phyloP scores from a whole-genome alignment of 2,888 invertebrate genomes.

The Balanococcus diminutus region DNA sequence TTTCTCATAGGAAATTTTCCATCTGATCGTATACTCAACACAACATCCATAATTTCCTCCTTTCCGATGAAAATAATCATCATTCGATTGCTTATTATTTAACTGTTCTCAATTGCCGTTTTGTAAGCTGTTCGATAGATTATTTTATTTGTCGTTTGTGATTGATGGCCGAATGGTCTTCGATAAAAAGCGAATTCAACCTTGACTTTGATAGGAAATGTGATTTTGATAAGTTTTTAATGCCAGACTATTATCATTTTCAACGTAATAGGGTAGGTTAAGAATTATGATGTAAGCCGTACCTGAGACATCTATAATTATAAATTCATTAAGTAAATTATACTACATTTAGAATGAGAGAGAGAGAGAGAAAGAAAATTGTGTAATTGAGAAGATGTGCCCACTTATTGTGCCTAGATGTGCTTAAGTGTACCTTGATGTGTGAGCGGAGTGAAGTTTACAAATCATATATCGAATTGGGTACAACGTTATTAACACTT shows the following conservation, averaged over 20 bases:
- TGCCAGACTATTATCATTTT: neutral
- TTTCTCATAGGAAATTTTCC: constrained; percentile 31
- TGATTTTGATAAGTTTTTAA: neutral
- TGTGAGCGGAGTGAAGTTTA: neutral
- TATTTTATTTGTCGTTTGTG: neutral
- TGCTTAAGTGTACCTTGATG: neutral
- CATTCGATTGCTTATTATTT: constrained; percentile 29
- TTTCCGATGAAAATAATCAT: constrained; percentile 20
- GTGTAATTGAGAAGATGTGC: neutral
- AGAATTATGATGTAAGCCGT: neutral
- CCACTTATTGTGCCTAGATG: no score
- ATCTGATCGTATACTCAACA: neutral
- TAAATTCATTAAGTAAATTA: neutral
- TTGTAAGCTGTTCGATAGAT: neutral
- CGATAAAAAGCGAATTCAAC: constrained; percentile 28
- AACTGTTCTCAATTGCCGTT: constrained; percentile 38
- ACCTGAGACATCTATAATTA: neutral
- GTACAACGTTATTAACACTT: neutral
- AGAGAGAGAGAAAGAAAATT: neutral
- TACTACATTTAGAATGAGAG: neutral
- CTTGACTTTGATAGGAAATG: constrained; percentile 16
- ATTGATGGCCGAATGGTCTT: neutral
- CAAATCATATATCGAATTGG: neutral
- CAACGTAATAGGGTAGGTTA: neutral
- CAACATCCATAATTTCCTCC: constrained; percentile 29